phyloP scores from a whole-genome alignment of 2,113 vertebrate genomes.

The Ameiurus melas region DNA sequence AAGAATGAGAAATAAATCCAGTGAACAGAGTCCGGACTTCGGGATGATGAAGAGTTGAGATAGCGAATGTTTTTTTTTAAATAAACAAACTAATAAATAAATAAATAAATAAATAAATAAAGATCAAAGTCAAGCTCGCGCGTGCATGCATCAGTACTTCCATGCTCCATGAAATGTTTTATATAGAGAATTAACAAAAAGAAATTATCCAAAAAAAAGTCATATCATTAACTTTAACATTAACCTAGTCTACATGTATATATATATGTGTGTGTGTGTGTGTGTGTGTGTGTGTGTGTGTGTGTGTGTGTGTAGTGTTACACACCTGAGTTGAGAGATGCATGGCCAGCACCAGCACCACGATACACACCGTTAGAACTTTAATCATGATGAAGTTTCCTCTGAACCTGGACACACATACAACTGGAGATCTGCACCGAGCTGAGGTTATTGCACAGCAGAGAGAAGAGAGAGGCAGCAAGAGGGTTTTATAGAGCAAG shows the following conservation, averaged over 20 bases:
- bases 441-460: background rate
- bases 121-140: background rate
- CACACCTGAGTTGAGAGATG: slow-evolving; percentile 61
- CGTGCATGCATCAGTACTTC: background rate
- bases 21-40: too few relatives aligned
- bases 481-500: background rate
- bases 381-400: slow-evolving; percentile 54
- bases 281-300: slow-evolving; percentile 5
- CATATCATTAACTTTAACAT: background rate
- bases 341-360: slow-evolving; percentile 57
- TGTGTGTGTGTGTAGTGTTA: background rate
- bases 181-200: background rate
- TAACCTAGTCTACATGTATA: too few relatives aligned
- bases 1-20: too few relatives aligned
- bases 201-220: background rate
- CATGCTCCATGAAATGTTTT: background rate
- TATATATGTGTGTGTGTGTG: too few relatives aligned
- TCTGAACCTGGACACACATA: background rate
- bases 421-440: background rate
- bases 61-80: background rate
- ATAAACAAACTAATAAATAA: background rate
- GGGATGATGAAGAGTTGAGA: background rate
- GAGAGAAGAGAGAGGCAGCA: background rate
- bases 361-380: slow-evolving; percentile 41
- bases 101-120: background rate